Evolutionary conservation across 2,888 invertebrate genomes (phyloP).

Genomic region (Ischnura elegans): DNA sequence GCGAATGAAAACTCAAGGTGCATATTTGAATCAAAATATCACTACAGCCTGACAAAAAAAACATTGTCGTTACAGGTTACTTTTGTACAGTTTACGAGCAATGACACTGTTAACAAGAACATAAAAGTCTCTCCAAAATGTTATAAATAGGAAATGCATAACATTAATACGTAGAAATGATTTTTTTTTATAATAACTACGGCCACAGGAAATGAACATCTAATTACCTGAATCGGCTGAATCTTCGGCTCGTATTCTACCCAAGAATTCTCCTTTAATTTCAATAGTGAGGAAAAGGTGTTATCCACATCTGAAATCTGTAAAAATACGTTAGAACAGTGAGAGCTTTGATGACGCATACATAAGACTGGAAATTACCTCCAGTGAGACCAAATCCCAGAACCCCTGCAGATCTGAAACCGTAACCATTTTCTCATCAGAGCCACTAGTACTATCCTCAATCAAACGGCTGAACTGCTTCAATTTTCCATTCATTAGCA

Average conservation of each 20-base stretch:
- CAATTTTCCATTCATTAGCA: constrained; percentile 42
- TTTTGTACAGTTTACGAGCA: too few relatives aligned
- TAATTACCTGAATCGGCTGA: not conserved
- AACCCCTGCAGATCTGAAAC: constrained; percentile 45
- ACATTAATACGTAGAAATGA: too few relatives aligned
- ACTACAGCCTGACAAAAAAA: too few relatives aligned
- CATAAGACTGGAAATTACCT: not conserved
- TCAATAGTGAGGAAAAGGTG: not conserved
- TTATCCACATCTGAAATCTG: constrained; percentile 39
- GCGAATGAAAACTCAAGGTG: too few relatives aligned
- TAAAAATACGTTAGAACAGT: not conserved
- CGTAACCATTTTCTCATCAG: not conserved
- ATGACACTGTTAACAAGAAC: not conserved
- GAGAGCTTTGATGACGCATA: not conserved
- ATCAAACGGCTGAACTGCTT: constrained; percentile 52
- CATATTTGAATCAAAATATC: too few relatives aligned
- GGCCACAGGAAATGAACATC: too few relatives aligned
- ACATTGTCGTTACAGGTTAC: too few relatives aligned
- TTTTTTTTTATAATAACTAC: too few relatives aligned
- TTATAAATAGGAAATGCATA: not conserved
- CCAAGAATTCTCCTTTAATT: constrained; percentile 44
- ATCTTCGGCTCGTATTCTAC: not conserved
- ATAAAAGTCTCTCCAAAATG: not conserved
- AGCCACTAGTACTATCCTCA: not conserved
- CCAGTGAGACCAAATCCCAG: constrained; percentile 44